Conservation (phyloP, 2,888 invertebrate species). For the Xylocampa areola region DNA sequence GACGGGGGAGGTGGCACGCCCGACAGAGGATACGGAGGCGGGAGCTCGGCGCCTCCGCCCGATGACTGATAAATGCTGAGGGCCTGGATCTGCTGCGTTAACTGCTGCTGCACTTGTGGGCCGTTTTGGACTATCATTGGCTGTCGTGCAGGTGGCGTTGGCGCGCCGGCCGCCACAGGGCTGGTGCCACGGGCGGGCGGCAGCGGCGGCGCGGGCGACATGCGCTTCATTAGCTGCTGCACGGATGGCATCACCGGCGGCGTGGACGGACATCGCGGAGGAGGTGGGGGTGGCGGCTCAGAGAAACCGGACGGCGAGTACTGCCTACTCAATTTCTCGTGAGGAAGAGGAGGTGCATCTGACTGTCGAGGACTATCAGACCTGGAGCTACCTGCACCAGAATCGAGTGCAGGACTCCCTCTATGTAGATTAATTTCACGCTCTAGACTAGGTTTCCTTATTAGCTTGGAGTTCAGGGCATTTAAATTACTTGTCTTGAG, state of each 20-base stretch:
- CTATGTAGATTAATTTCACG: slow-evolving; percentile 93
- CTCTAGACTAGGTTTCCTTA: slow-evolving; percentile 96
- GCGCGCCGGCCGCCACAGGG: slow-evolving; percentile 91
- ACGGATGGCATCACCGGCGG: slow-evolving; percentile 92
- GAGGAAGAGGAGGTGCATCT: slow-evolving; percentile 90
- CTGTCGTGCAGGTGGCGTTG: slow-evolving; percentile 90
- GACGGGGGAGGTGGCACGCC: slow-evolving; percentile 94
- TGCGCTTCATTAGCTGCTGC: slow-evolving; percentile 89
- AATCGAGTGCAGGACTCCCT: slow-evolving; percentile 96
- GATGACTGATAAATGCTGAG: slow-evolving; percentile 93
- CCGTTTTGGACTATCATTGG: slow-evolving; percentile 96
- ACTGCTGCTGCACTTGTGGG: slow-evolving; percentile 95
- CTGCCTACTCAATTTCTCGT: slow-evolving; percentile 91
- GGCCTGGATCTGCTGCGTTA: slow-evolving; percentile 96
- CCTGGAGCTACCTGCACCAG: slow-evolving; percentile 96
- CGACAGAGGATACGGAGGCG: slow-evolving; percentile 92
- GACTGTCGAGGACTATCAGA: slow-evolving; percentile 96
- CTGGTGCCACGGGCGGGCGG: slow-evolving; percentile 92
- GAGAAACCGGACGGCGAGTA: slow-evolving; percentile 92
- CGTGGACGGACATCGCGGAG: slow-evolving; percentile 92
- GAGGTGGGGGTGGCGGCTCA: slow-evolving; percentile 93
- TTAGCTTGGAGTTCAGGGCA: slow-evolving; percentile 92
- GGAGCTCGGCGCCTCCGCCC: slow-evolving; percentile 91
- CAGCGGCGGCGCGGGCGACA: slow-evolving; percentile 91
- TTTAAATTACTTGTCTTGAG: slow-evolving; percentile 89